Percentiles rank a stretch among this genome's conserved stretches.
Conservation (phyloP, 2,888 invertebrate species). For the Disparrhopalites patrizii region DNA sequence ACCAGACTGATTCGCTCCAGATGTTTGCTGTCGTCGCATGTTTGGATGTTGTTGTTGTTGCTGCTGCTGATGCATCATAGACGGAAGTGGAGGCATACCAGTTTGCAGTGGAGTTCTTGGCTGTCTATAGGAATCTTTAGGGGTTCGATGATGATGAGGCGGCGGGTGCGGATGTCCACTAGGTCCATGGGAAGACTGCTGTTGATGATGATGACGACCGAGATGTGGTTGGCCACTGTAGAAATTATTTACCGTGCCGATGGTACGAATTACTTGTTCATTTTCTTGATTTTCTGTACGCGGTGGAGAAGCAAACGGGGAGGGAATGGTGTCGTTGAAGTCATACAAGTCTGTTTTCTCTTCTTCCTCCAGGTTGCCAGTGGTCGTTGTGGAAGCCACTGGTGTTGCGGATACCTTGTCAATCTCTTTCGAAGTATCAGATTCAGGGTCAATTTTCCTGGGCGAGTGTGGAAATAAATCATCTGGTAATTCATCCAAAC, state of each 20-base stretch:
- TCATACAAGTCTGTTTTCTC: conserved; percentile 44
- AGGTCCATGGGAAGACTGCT: conserved; percentile 23
- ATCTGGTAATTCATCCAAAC: conserved; percentile 45
- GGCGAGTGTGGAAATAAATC: conserved; percentile 48
- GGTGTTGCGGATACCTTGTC: not conserved
- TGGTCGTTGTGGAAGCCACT: not conserved
- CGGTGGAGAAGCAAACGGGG: conserved; percentile 40
- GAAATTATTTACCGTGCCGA: conserved; percentile 12
- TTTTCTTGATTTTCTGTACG: not conserved
- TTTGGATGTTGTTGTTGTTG: not conserved
- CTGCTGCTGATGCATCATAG: conserved; percentile 5
- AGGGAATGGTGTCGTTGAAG: conserved; percentile 46
- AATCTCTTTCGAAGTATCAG: conserved; percentile 3
- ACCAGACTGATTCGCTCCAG: not conserved
- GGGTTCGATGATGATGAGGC: conserved; percentile 2
- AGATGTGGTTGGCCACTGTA: not conserved
- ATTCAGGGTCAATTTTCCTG: conserved; percentile 36
- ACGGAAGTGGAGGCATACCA: conserved; percentile 29
- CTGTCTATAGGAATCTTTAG: conserved; percentile 17
- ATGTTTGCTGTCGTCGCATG: not conserved
- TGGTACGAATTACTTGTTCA: conserved; percentile 27
- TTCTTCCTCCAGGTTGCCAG: conserved; percentile 4
- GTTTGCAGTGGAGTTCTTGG: conserved; percentile 27
- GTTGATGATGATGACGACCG: conserved; percentile 17
- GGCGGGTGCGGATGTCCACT: conserved; percentile 5